Conservation (phyloP, 2,797 vertebrate species). For the Bradypus variegatus region DNA sequence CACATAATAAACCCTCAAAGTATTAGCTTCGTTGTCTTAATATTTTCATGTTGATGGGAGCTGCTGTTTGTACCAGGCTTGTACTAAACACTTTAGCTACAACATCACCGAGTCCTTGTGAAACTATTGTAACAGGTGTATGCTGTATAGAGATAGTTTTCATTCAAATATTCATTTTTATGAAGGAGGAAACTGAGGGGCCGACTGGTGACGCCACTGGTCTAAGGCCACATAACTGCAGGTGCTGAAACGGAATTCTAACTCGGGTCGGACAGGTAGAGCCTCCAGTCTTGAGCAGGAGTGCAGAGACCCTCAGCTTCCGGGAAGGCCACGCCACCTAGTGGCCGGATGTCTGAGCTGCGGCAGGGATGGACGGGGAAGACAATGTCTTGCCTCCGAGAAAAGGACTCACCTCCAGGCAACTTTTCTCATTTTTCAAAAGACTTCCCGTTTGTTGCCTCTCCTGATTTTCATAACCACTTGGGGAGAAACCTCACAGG, state of each 20-base stretch:
- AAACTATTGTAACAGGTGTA: not conserved
- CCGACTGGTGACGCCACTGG: not conserved
- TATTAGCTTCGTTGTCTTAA: not conserved
- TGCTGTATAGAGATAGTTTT: not conserved
- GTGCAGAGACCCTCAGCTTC: not conserved
- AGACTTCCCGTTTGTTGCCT: not conserved
- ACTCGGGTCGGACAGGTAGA: not conserved
- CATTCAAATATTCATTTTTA: not conserved
- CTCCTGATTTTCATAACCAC: not conserved
- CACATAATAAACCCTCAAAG: not conserved
- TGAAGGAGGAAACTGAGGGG: not conserved
- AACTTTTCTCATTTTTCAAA: not conserved
- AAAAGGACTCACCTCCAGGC: not conserved
- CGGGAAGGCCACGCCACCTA: not conserved
- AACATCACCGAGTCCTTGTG: not conserved
- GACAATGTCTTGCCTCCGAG: too few relatives aligned
- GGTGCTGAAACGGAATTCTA: not conserved
- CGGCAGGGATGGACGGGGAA: too few relatives aligned
- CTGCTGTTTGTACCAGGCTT: not conserved
- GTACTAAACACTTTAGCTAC: not conserved
- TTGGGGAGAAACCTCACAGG: not conserved
- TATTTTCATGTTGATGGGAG: not conserved
- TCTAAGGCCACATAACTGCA: not conserved
- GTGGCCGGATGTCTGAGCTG: not conserved
- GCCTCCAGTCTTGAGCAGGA: not conserved